phyloP scores from a whole-genome alignment of 2,113 vertebrate genomes.

The Aptenodytes forsteri region DNA sequence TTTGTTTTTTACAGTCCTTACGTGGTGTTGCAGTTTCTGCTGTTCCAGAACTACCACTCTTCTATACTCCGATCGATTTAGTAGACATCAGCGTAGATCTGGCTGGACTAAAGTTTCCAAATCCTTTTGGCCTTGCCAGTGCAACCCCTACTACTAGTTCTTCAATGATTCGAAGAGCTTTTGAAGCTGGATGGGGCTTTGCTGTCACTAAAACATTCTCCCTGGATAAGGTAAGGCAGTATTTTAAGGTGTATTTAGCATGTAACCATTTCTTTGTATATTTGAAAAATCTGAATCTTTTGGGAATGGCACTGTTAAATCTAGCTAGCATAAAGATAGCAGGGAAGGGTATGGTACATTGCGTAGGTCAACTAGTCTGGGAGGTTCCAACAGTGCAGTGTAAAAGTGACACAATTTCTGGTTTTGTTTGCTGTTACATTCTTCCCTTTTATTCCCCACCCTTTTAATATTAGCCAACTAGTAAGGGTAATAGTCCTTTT shows the following conservation, averaged over 20 bases:
- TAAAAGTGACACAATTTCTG: neutral
- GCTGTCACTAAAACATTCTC: conserved; percentile 93
- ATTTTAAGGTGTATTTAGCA: neutral
- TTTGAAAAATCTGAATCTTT: neutral
- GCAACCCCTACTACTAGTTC: conserved; percentile 89
- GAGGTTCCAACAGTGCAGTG: neutral
- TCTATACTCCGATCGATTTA: conserved; percentile 85
- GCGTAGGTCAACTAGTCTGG: neutral
- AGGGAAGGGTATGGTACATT: neutral
- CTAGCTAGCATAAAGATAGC: neutral
- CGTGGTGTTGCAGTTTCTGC: conserved; percentile 72
- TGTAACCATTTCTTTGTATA: neutral
- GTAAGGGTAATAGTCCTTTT: neutral
- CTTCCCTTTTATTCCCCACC: neutral
- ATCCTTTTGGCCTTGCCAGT: conserved; percentile 93
- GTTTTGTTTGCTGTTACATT: neutral
- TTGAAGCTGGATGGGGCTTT: conserved; percentile 92
- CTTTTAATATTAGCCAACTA: neutral
- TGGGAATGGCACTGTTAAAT: neutral
- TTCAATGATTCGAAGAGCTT: conserved; percentile 92
- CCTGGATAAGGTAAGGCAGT: conserved; percentile 82
- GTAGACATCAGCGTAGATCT: conserved; percentile 90
- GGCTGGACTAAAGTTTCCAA: conserved; percentile 86
- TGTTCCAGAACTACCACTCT: conserved; percentile 83
- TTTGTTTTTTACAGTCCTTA: conserved; percentile 72